A percentile compares a stretch with the other conserved stretches of the same genome.
These are phyloP conservation scores for Siniperca undulata DNA, from an alignment of 2,797 vertebrate genomes.

Conservation along the genomic window DNA sequence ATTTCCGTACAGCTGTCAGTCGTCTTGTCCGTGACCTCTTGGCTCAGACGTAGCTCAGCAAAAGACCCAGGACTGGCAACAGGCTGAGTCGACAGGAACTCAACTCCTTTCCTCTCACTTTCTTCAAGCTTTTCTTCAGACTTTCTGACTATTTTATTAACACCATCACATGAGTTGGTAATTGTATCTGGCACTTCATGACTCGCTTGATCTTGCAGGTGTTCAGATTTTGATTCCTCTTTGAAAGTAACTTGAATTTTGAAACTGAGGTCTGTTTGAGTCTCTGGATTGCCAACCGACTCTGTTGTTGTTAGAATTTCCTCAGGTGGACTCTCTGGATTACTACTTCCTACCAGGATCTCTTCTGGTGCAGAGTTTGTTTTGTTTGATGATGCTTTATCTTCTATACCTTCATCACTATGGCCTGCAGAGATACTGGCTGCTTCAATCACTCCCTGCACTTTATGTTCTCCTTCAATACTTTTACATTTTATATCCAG, in stretches of 20 bases:
- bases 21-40: conserved; percentile 23
- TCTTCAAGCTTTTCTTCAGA: conserved; percentile 52
- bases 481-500: conserved; percentile 44
- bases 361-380: conserved; percentile 30
- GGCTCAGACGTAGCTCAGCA: conserved; percentile 39
- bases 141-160: conserved; percentile 36
- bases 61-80: conserved; percentile 25
- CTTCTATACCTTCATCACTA: conserved; percentile 12
- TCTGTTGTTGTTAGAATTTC: conserved; percentile 20
- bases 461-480: conserved; percentile 12
- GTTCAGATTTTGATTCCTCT: conserved; percentile 48
- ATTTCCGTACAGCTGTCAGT: conserved; percentile 40
- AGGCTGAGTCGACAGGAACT: conserved; percentile 26
- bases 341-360: conserved; percentile 25
- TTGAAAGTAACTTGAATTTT: conserved; percentile 66
- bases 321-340: conserved; percentile 34
- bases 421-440: conserved; percentile 1
- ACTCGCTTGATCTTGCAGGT: conserved; percentile 19
- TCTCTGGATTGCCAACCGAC: conserved; percentile 29
- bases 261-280: conserved; percentile 61
- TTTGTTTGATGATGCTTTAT: conserved; percentile 18
- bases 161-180: conserved; percentile 35
- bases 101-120: conserved; percentile 38
- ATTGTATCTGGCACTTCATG: conserved; percentile 37
- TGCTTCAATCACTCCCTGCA: conserved; percentile 31